These are phyloP conservation scores for Equus przewalskii DNA, from an alignment of 2,113 vertebrate genomes.

Conservation along the genomic window DNA sequence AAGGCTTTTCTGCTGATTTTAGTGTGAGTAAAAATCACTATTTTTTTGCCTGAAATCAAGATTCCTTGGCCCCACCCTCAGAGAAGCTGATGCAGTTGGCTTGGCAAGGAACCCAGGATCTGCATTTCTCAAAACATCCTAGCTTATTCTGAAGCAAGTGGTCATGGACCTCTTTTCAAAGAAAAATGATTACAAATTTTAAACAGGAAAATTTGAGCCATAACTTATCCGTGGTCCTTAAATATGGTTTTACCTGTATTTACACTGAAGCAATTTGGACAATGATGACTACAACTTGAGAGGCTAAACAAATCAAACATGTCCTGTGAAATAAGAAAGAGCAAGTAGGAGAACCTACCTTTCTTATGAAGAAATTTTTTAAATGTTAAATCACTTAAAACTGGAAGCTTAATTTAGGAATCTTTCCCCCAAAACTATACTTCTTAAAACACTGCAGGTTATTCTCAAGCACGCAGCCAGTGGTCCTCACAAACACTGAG, in stretches of 20 bases:
- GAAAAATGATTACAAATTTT: background rate
- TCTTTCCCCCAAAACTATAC: background rate
- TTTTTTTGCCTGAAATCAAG: background rate
- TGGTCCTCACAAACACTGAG: background rate
- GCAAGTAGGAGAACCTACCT: background rate
- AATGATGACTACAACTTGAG: background rate
- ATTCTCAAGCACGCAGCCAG: background rate
- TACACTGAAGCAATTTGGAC: background rate
- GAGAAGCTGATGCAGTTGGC: background rate
- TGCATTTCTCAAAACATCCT: background rate
- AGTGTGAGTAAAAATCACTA: background rate
- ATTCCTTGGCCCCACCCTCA: background rate
- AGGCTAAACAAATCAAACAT: background rate
- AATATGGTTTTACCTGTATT: background rate
- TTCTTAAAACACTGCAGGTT: background rate
- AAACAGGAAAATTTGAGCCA: background rate
- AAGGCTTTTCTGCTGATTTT: background rate
- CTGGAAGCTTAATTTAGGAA: background rate
- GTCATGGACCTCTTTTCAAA: background rate
- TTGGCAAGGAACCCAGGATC: background rate
- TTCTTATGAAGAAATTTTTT: background rate
- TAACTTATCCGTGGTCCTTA: background rate
- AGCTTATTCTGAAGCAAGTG: background rate
- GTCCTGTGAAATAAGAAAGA: background rate
- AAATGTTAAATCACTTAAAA: constrained; percentile 29